Conservation (phyloP, 2,888 invertebrate species). For the Mystacides longicornis region DNA sequence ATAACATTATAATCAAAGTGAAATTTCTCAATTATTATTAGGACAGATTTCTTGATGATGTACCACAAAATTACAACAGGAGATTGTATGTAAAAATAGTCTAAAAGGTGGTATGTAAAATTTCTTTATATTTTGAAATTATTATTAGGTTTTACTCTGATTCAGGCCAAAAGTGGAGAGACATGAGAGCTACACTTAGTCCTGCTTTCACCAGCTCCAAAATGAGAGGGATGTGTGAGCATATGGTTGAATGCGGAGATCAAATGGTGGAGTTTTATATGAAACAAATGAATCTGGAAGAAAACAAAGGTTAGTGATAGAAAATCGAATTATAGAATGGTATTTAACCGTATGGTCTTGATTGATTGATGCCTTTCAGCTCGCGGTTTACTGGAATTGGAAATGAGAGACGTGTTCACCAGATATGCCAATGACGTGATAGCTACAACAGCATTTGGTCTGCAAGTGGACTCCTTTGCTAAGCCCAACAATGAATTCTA, state of each 20-base stretch:
- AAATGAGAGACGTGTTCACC: conserved; percentile 39
- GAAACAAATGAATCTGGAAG: conserved; percentile 29
- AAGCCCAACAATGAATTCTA: conserved; percentile 50
- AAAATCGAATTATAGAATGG: no score
- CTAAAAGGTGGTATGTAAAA: no score
- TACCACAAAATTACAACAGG: no score
- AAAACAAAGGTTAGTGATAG: conserved; percentile 16
- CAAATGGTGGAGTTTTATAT: conserved; percentile 35
- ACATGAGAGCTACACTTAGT: conserved; percentile 39
- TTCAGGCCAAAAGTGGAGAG: conserved; percentile 37
- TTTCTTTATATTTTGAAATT: no score
- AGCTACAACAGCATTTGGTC: conserved; percentile 45
- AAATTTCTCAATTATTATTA: no score
- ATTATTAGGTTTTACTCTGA: no score
- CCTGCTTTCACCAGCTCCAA: conserved; percentile 36
- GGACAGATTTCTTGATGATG: no score
- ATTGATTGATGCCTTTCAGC: no score
- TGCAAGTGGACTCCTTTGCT: conserved; percentile 47
- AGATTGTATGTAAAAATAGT: no score
- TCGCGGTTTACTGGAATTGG: conserved; percentile 31
- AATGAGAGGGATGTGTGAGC: conserved; percentile 39
- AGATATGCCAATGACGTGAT: conserved; percentile 49
- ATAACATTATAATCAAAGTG: no score
- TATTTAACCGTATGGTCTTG: no score
- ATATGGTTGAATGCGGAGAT: conserved; percentile 39